Conservation (phyloP, 1,140 invertebrate genomes). For the Anastatus disparis region DNA sequence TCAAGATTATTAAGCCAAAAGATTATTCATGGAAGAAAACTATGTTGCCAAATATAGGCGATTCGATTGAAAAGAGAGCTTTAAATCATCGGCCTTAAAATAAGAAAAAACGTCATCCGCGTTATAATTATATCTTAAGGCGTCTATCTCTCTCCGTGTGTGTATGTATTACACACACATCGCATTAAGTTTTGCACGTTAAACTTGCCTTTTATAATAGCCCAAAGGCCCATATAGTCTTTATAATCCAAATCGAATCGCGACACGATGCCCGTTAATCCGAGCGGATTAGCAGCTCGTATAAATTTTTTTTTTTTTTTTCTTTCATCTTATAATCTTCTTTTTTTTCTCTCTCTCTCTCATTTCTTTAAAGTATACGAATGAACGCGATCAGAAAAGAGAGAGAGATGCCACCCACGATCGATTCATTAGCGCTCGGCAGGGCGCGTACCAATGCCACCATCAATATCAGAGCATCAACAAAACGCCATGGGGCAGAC, state of each 20-base stretch:
- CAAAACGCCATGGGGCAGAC: conserved; percentile 24
- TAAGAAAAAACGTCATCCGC: background rate
- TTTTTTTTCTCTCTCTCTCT: too few species aligned
- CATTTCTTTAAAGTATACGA: too few species aligned
- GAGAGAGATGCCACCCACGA: conserved; percentile 58
- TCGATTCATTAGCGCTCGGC: conserved; percentile 59
- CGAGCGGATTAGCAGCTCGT: background rate
- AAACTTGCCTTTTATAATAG: too few species aligned
- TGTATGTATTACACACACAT: too few species aligned
- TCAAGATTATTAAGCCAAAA: background rate
- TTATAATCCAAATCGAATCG: background rate
- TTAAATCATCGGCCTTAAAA: conserved; percentile 5
- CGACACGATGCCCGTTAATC: conserved; percentile 16
- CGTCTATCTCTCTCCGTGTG: too few species aligned
- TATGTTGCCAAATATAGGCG: background rate
- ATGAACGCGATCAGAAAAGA: conserved; percentile 11
- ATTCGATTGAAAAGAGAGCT: background rate
- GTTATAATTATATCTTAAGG: background rate
- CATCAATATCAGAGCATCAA: conserved; percentile 53
- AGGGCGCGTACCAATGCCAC: conserved; percentile 53
- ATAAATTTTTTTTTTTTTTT: too few species aligned
- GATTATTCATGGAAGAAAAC: background rate
- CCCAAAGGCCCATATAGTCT: too few species aligned
- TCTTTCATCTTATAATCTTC: too few species aligned
- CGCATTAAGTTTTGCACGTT: background rate